Conservation (phyloP, 2,113 vertebrate genomes). For the Motacilla tschutschensis region DNA sequence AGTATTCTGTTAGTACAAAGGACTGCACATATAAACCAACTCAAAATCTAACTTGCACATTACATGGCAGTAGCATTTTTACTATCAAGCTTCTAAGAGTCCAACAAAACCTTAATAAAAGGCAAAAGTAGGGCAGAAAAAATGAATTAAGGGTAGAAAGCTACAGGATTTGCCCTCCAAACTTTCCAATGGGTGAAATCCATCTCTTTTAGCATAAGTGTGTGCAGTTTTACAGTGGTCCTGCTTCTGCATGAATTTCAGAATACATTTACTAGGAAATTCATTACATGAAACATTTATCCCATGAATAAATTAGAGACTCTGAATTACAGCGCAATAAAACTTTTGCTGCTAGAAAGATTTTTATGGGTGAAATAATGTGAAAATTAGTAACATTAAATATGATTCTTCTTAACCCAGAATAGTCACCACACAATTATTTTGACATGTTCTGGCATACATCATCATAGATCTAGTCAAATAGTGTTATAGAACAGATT, state of each 20-base stretch:
- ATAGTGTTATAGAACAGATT: slow-evolving; percentile 51
- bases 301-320: slow-evolving; percentile 80
- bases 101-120: slow-evolving; percentile 24
- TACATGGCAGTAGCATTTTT: background rate
- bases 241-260: slow-evolving; percentile 69
- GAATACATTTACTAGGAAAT: slow-evolving; percentile 79
- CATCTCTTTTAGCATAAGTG: slow-evolving; percentile 57
- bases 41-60: background rate
- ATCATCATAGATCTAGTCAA: slow-evolving; percentile 68
- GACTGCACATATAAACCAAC: background rate
- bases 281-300: slow-evolving; percentile 84
- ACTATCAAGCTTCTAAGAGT: slow-evolving; percentile 10
- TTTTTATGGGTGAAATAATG: slow-evolving; percentile 80
- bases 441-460: slow-evolving; percentile 72
- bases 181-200: slow-evolving; percentile 32
- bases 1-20: background rate
- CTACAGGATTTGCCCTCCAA: slow-evolving; percentile 37
- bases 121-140: slow-evolving; percentile 12
- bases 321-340: slow-evolving; percentile 77
- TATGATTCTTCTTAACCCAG: slow-evolving; percentile 76
- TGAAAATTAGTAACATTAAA: slow-evolving; percentile 80
- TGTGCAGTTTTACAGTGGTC: slow-evolving; percentile 64
- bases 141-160: slow-evolving; percentile 46
- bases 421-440: slow-evolving; percentile 75
- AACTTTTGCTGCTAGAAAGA: slow-evolving; percentile 77